Conservation (phyloP, 2,888 invertebrate genomes). For the Tachina grossa region DNA sequence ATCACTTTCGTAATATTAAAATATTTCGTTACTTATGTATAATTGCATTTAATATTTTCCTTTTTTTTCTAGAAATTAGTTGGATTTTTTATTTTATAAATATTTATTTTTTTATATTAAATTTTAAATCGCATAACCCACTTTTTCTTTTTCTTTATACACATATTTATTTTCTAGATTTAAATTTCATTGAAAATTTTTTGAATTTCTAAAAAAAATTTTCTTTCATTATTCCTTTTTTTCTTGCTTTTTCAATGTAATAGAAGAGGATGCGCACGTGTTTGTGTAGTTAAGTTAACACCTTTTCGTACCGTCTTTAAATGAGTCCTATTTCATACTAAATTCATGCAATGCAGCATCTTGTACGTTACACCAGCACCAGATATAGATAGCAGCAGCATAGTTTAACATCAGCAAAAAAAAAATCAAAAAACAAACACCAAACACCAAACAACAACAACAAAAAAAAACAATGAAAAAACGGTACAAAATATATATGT, state of each 20-base stretch:
- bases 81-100: not conserved
- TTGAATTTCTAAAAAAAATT: conserved; percentile 23
- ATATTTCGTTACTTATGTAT: conserved; percentile 18
- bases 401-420: conserved; percentile 17
- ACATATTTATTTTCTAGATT: conserved; percentile 6
- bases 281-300: conserved; percentile 60
- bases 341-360: conserved; percentile 70
- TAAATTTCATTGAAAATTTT: conserved; percentile 20
- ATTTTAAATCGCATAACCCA: not conserved
- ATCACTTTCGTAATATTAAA: conserved; percentile 42
- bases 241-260: conserved; percentile 38
- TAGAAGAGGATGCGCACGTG: conserved; percentile 69
- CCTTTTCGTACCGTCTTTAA: conserved; percentile 72
- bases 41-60: conserved; percentile 4
- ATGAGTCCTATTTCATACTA: conserved; percentile 72
- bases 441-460: conserved; percentile 27
- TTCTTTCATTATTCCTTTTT: conserved; percentile 38
- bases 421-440: conserved; percentile 51
- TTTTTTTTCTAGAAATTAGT: not conserved
- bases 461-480: conserved; percentile 15
- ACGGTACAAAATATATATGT: conserved; percentile 7
- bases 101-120: not conserved
- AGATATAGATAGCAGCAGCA: conserved; percentile 20
- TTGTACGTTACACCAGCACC: conserved; percentile 61
- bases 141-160: not conserved